Percentiles rank a stretch among this genome's conserved stretches.
Evolutionary conservation across 2,888 invertebrate species (phyloP).

Genomic region (Tachina fera): DNA sequence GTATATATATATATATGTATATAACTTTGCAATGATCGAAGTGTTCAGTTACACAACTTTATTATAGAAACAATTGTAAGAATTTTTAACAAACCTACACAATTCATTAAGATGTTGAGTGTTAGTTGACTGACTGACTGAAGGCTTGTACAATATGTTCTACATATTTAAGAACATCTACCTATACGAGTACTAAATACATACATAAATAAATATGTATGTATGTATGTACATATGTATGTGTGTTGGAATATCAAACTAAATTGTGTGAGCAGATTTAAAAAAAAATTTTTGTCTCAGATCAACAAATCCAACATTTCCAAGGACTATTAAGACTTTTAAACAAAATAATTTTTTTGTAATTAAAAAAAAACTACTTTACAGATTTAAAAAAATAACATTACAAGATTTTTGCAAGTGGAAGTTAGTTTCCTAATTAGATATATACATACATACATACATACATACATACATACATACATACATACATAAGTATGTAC

Average conservation of each 20-base stretch:
- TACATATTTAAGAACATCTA: not conserved
- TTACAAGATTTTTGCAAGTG: no score
- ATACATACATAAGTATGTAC: no score
- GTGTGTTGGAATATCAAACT: not conserved
- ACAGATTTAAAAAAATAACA: no score
- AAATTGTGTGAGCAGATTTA: not conserved
- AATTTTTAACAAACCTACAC: slow-evolving; percentile 54
- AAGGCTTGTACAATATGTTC: slow-evolving; percentile 42
- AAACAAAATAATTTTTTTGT: no score
- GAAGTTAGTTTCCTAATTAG: no score
- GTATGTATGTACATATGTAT: slow-evolving; percentile 1
- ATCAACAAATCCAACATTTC: no score
- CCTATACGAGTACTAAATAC: not conserved
- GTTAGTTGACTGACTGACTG: slow-evolving; percentile 29
- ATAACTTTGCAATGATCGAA: slow-evolving; percentile 72
- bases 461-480: no score
- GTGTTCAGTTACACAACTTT: slow-evolving; percentile 42
- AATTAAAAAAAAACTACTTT: no score
- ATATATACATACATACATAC: no score
- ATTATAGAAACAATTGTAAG: slow-evolving; percentile 32
- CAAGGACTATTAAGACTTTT: no score
- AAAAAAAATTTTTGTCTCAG: no score
- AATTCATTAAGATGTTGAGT: slow-evolving; percentile 30
- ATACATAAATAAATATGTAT: slow-evolving; percentile 8
- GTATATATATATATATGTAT: no score